Percentiles rank a stretch among this genome's conserved stretches.
Evolutionary conservation across 2,113 vertebrate genomes (phyloP).

Genomic region (Macrotis lagotis): DNA sequence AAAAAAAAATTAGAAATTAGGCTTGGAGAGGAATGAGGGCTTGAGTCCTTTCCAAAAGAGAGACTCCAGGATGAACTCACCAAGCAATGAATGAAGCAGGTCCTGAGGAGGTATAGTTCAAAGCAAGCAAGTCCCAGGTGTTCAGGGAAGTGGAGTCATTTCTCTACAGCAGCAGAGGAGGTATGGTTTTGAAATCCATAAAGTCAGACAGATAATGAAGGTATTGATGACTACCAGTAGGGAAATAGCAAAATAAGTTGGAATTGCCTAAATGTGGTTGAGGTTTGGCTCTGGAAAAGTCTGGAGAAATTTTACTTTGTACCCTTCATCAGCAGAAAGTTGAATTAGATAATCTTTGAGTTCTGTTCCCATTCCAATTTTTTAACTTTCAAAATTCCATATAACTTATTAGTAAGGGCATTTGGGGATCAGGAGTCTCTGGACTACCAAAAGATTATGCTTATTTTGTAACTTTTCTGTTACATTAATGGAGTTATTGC

Average conservation of each 20-base stretch:
- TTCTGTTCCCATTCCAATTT: no score
- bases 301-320: neutral
- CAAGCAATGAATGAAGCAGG: no score
- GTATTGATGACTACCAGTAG: neutral
- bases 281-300: neutral
- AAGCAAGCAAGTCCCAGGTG: no score
- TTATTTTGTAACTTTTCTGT: neutral
- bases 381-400: neutral
- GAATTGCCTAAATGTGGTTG: neutral
- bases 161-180: neutral
- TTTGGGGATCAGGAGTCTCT: neutral
- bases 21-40: no score
- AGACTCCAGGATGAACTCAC: no score
- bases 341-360: neutral
- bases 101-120: no score
- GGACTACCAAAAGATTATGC: slow-evolving; percentile 12
- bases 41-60: no score
- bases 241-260: neutral
- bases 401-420: neutral
- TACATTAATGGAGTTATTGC: neutral
- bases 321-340: neutral
- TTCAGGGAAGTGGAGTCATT: no score
- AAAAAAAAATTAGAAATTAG: no score
- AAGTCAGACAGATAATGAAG: no score
- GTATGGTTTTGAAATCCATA: no score